Base-by-base conservation (phyloP, 2,113 vertebrate genomes). In the Nycticebus coucang region DNA sequence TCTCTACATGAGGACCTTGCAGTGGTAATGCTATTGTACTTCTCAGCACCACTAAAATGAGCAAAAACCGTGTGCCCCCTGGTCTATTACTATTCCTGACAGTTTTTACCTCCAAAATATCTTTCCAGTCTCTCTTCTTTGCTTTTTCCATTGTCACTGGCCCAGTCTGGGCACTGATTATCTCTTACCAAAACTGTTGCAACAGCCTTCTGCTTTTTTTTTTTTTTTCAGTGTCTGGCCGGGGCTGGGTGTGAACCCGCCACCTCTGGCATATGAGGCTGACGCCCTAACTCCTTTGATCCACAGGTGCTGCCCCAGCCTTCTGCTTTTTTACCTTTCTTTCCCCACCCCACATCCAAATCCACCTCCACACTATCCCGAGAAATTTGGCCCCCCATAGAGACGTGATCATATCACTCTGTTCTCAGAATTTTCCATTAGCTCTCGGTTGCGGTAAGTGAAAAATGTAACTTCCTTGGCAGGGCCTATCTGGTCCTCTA, bases 51-150 rank as follows among this genome's bases (percentile, higher is more conserved):
- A 50, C 45, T 33, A 33, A 68, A 80, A 89, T 2, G 19, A 11
- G 19, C 19, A 62, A 88, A 91, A 79, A 1, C 7, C n/a, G 0
- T 37, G 21, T 57, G 45, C 41, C 33, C 59, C n/a, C n/a, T 24
- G 12, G 24, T 13, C 8, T 10, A 0, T 22, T 45, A 37, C 35
- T 93, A 6, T 33, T 60, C 5, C 17, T 57, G 66, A n/a, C 30
- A 62, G 53, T 53, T 62, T 95, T 93, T 88, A 79, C 2, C 22
- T 94, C 17, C 55, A 33, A 90, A 87, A 69, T 83, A 77, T 19
- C 41, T 87, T 83, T 69, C 24, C 7, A 24, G 1, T n/a, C 62
- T 91, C 53, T 75, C 57, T 50, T 71, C 59, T 66, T 86, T 71
- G 15, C 30, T 71, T 93, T 77, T 60, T 77, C 81, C 17, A 26